Evolutionary conservation across 2,888 invertebrate species (phyloP).

Genomic region (Synergus umbraculus): DNA sequence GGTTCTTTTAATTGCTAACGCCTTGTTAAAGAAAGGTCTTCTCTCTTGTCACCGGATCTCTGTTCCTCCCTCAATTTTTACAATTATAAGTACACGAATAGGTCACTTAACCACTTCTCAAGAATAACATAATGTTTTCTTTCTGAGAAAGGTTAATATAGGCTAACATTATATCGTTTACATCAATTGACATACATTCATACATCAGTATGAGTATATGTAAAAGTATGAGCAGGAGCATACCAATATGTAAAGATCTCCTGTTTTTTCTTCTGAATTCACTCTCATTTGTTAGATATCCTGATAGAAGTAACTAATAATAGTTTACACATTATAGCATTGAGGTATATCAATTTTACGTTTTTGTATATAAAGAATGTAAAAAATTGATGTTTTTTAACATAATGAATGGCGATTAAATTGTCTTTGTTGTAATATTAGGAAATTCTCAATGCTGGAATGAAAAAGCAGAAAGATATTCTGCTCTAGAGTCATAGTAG

Average conservation of each 20-base stretch:
- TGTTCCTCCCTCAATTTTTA: slow-evolving; percentile 15
- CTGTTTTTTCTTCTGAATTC: slow-evolving; percentile 14
- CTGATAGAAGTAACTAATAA: not conserved
- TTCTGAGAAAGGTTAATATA: slow-evolving; percentile 36
- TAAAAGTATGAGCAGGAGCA: not conserved
- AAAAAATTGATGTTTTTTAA: not conserved
- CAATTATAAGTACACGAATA: slow-evolving; percentile 4
- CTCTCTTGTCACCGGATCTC: slow-evolving; percentile 10
- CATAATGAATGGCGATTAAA: not conserved
- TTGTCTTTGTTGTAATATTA: not conserved
- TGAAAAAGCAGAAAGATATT: slow-evolving; percentile 4
- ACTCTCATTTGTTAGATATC: not conserved
- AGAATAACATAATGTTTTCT: not conserved
- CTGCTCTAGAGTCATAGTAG: slow-evolving; percentile 7
- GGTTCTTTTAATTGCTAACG: slow-evolving; percentile 41
- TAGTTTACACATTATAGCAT: not conserved
- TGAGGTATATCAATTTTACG: not conserved
- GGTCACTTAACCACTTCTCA: not conserved
- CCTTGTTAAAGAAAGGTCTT: slow-evolving; percentile 21
- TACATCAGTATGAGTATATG: not conserved
- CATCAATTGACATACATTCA: not conserved
- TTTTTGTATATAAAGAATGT: not conserved
- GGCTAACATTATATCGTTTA: slow-evolving; percentile 42
- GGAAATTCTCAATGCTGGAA: not conserved
- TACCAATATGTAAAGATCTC: not conserved